phyloP scores from a whole-genome alignment of 2,113 vertebrate genomes.

The Embiotoca jacksoni region DNA sequence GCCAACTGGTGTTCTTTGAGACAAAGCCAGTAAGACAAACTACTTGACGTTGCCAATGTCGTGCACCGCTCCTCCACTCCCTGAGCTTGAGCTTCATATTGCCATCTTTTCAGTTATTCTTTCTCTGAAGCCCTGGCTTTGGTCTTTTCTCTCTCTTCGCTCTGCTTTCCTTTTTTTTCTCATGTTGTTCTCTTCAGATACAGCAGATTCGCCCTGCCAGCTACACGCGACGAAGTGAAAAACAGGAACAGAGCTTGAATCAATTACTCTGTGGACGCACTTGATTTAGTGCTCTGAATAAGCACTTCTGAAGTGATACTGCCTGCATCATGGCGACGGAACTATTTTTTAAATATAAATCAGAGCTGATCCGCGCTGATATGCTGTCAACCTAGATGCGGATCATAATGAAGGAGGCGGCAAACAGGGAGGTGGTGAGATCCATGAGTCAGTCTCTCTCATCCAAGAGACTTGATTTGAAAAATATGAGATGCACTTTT shows the following conservation, averaged over 20 bases:
- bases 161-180: background rate
- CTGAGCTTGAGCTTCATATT: background rate
- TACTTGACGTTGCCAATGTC: background rate
- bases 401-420: conserved; percentile 31
- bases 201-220: conserved; percentile 35
- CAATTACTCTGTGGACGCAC: conserved; percentile 44
- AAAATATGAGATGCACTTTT: conserved; percentile 24
- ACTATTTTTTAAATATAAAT: conserved; percentile 41
- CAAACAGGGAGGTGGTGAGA: conserved; percentile 22
- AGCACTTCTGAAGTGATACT: conserved; percentile 52
- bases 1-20: background rate
- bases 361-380: conserved; percentile 41
- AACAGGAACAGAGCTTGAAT: conserved; percentile 60
- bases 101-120: background rate
- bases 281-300: conserved; percentile 47
- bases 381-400: conserved; percentile 39
- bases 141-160: conserved; percentile 1
- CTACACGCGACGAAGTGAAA: conserved; percentile 28
- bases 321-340: conserved; percentile 19
- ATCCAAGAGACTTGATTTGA: conserved; percentile 8
- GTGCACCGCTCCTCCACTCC: background rate
- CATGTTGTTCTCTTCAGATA: conserved; percentile 9
- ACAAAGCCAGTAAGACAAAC: background rate
- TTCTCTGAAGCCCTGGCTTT: conserved; percentile 9
- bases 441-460: conserved; percentile 45